phyloP scores from a whole-genome alignment of 2,888 invertebrate genomes.

The Gibbula magus region DNA sequence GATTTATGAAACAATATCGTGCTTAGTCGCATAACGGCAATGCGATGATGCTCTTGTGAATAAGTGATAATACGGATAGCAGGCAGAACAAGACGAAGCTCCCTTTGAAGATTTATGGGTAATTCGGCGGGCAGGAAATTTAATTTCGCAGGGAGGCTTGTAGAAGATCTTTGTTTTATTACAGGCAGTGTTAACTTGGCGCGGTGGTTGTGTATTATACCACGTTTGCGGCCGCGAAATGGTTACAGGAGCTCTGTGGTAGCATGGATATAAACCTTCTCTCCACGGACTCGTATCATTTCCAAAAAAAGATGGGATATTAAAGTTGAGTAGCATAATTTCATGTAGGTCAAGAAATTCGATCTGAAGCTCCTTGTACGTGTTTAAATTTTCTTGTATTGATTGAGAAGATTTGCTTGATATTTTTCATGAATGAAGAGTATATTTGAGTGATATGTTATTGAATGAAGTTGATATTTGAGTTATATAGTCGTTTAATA shows the following conservation, averaged over 20 bases:
- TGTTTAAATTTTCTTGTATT: too few species aligned
- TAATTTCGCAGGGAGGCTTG: slow-evolving; percentile 19
- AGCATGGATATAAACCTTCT: not conserved
- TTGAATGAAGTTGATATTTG: too few species aligned
- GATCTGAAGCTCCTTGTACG: not conserved
- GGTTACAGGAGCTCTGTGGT: not conserved
- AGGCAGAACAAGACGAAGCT: not conserved
- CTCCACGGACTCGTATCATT: not conserved
- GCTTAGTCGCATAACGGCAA: slow-evolving; percentile 16
- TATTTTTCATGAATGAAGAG: too few species aligned
- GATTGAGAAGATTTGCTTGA: too few species aligned
- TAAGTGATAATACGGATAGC: slow-evolving; percentile 15
- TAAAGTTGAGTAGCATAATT: not conserved
- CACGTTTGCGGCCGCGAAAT: not conserved
- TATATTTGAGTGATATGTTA: too few species aligned
- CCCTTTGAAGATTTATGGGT: slow-evolving; percentile 18
- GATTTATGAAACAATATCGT: slow-evolving; percentile 25
- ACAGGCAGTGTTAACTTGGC: slow-evolving; percentile 8
- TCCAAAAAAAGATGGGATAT: slow-evolving; percentile 16
- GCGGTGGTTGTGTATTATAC: slow-evolving; percentile 5
- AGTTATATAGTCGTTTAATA: too few species aligned
- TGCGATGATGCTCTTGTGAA: slow-evolving; percentile 16
- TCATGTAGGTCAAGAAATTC: not conserved
- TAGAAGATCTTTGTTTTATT: slow-evolving; percentile 23
- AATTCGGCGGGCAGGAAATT: slow-evolving; percentile 16